phyloP scores from a whole-genome alignment of 2,113 vertebrate species.

The Perca flavescens region DNA sequence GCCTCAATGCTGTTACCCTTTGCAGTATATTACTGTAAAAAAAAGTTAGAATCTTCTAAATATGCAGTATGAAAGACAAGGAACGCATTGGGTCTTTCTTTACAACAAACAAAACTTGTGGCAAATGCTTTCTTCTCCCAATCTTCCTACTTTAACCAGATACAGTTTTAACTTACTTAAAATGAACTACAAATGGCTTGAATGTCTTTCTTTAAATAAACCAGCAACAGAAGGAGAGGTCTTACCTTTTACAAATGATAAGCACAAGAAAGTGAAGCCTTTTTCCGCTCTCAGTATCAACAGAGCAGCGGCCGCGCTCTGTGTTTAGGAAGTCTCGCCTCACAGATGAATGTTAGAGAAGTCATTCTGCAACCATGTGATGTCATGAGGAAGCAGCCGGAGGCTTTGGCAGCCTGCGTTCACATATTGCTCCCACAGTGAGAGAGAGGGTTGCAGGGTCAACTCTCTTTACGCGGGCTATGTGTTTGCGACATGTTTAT shows the following conservation, averaged over 20 bases:
- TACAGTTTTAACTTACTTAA: background rate
- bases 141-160: background rate
- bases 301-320: slow-evolving; percentile 9
- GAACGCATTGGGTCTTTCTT: background rate
- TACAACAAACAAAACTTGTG: background rate
- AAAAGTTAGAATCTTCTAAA: background rate
- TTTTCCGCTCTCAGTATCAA: slow-evolving; percentile 11
- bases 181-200: background rate
- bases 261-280: background rate
- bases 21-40: background rate
- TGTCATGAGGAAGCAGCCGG: slow-evolving; percentile 78
- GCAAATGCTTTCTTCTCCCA: background rate
- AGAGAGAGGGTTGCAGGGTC: slow-evolving; percentile 2
- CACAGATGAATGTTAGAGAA: slow-evolving; percentile 58
- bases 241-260: slow-evolving; percentile 51
- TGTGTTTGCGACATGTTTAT: slow-evolving; percentile 6
- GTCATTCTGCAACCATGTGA: slow-evolving; percentile 83
- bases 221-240: slow-evolving; percentile 3
- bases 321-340: slow-evolving; percentile 65
- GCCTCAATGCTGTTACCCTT: background rate
- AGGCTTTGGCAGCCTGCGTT: slow-evolving; percentile 47
- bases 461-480: background rate
- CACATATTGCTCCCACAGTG: background rate
- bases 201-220: background rate
- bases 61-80: background rate